These are phyloP conservation scores for Camptogramma bilineatum DNA, from an alignment of 2,888 invertebrate species.

Conservation along the genomic window DNA sequence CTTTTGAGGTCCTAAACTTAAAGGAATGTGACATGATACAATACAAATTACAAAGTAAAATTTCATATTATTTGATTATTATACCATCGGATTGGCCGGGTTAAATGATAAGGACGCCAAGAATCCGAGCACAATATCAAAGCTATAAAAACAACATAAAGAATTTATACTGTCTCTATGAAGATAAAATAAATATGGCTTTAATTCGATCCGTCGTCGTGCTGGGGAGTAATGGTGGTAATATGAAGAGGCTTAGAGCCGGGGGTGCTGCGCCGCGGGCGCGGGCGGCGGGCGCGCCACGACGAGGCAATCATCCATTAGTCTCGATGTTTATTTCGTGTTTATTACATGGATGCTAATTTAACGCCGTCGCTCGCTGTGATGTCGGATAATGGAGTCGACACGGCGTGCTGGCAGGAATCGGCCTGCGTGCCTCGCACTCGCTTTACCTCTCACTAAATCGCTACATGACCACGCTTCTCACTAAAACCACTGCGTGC, in stretches of 20 bases:
- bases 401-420: constrained; percentile 47
- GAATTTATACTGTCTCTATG: constrained; percentile 65
- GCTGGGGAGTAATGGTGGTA: constrained; percentile 47
- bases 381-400: constrained; percentile 61
- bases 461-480: constrained; percentile 45
- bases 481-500: constrained; percentile 49
- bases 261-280: constrained; percentile 37
- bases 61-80: constrained; percentile 42
- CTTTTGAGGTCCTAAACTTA: not conserved
- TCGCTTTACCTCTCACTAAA: constrained; percentile 43
- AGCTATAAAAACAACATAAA: constrained; percentile 75
- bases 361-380: constrained; percentile 58
- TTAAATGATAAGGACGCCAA: constrained; percentile 44
- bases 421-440: constrained; percentile 44
- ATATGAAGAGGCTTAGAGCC: constrained; percentile 50
- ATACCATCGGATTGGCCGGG: constrained; percentile 25
- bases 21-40: constrained; percentile 32
- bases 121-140: constrained; percentile 66
- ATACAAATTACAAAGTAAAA: constrained; percentile 36
- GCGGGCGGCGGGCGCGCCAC: constrained; percentile 24
- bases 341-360: constrained; percentile 74
- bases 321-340: constrained; percentile 79
- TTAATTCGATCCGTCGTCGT: constrained; percentile 57
- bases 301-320: constrained; percentile 73
- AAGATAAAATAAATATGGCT: constrained; percentile 72